Evolutionary conservation across 2,888 invertebrate genomes (phyloP).

Genomic region (Trachelus tabidus): DNA sequence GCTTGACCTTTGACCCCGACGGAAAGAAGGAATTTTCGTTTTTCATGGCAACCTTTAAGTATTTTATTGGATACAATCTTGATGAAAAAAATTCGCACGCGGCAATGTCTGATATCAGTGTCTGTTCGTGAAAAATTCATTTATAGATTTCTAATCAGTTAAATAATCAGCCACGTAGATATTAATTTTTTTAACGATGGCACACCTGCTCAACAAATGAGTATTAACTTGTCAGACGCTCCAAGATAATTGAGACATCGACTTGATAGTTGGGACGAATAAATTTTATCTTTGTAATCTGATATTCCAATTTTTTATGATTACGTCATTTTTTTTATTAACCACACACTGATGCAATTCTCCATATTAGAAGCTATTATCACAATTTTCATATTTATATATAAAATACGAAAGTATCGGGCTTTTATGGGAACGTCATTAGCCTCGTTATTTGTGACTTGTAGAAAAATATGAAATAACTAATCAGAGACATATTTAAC

Average conservation of each 20-base stretch:
- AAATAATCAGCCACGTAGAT: background rate
- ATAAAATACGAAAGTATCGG: background rate
- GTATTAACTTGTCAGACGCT: background rate
- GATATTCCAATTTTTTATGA: background rate
- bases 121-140: background rate
- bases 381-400: background rate
- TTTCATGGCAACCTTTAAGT: conserved; percentile 22
- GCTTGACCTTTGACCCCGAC: conserved; percentile 20
- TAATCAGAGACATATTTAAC: background rate
- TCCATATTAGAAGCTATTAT: background rate
- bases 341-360: background rate
- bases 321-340: background rate
- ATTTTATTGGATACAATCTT: conserved; percentile 21
- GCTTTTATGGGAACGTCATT: conserved; percentile 41
- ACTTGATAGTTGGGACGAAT: background rate
- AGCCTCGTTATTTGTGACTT: conserved; percentile 34
- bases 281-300: background rate
- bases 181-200: background rate
- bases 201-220: background rate
- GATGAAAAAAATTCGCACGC: background rate
- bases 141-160: background rate
- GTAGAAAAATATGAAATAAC: conserved; percentile 31
- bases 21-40: conserved; percentile 15
- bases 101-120: background rate
- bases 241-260: background rate